Evolutionary conservation across 2,888 invertebrate genomes (phyloP), one percentile per base, ranked within the genome.

Genomic region (Ceriagrion tenellum): DNA sequence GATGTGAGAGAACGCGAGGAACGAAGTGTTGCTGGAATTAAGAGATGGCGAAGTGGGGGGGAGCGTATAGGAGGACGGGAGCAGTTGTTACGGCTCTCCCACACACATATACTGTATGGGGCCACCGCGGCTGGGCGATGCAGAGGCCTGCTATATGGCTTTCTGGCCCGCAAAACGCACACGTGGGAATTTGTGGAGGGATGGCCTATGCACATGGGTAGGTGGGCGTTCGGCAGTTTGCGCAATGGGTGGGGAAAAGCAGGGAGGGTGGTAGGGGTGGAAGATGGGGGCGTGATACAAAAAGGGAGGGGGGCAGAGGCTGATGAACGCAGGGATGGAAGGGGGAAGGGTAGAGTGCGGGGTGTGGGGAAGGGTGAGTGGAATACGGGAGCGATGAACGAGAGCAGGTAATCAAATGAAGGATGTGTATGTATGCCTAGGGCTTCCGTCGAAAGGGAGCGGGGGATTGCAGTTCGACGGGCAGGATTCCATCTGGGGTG

Each of bases 381-480:
- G 81, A 81, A 81, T 35, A 35, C 81, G 4, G 81, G 81, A 81
- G 81, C 81, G 81, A 81, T 81, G 81, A 81, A 81, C 81, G 81
- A 35, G 26, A 23, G 81, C 12, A 35, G 35, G 81, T 81, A 81
- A 81, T 81, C 81, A 81, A 81, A 81, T 81, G 81, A 81, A 81
- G 81, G 81, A 81, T 81, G 69, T 69, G 69, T 59, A 81, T 35
- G 69, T 69, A 26, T 81, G 81, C 26, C 30, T 81, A 81, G 35
- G 81, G 81, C 81, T 81, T 81, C 81, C 81, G 81, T 59, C 13
- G 59, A 59, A 16, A 12, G 59, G 59, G 81, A 3, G 81, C 1
- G 81, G 81, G 81, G 81, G 35, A 81, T 81, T 13, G 59, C 59
- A 16, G 81, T 18, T 81, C 81, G 35, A 81, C 30, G 81, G 35